phyloP scores from a whole-genome alignment of 2,797 vertebrate genomes.

The Parambassis ranga region DNA sequence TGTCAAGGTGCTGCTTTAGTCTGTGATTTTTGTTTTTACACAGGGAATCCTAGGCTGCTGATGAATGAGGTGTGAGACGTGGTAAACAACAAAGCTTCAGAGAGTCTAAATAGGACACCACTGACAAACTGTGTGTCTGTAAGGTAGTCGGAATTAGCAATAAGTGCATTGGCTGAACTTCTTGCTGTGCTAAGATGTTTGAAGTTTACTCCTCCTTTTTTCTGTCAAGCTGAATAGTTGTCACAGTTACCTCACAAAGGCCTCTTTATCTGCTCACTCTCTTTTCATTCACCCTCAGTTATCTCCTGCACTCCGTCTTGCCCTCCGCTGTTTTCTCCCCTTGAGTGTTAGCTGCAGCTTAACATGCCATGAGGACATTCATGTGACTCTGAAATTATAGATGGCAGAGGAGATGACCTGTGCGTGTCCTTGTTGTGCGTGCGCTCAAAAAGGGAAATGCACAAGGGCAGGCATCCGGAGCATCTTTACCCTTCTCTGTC shows the following conservation, averaged over 20 bases:
- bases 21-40: background rate
- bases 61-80: conserved; percentile 11
- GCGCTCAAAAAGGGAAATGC: conserved; percentile 25
- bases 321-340: conserved; percentile 27
- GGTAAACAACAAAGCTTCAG: conserved; percentile 29
- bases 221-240: conserved; percentile 47
- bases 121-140: conserved; percentile 8
- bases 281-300: conserved; percentile 30
- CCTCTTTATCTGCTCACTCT: conserved; percentile 59
- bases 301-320: conserved; percentile 21
- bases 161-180: conserved; percentile 24
- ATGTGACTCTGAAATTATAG: conserved; percentile 66
- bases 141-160: conserved; percentile 1
- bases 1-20: conserved; percentile 39
- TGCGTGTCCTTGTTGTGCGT: background rate
- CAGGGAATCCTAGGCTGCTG: background rate
- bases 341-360: conserved; percentile 30
- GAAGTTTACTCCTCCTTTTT: conserved; percentile 37
- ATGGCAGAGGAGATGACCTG: conserved; percentile 3
- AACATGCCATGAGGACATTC: conserved; percentile 54
- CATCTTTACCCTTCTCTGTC: background rate
- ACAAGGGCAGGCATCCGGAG: conserved; percentile 11
- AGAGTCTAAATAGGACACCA: background rate
- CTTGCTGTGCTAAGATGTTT: conserved; percentile 29
- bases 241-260: conserved; percentile 70